Evolutionary conservation across 2,888 invertebrate genomes (phyloP).

Genomic region (Artemia sinica): DNA sequence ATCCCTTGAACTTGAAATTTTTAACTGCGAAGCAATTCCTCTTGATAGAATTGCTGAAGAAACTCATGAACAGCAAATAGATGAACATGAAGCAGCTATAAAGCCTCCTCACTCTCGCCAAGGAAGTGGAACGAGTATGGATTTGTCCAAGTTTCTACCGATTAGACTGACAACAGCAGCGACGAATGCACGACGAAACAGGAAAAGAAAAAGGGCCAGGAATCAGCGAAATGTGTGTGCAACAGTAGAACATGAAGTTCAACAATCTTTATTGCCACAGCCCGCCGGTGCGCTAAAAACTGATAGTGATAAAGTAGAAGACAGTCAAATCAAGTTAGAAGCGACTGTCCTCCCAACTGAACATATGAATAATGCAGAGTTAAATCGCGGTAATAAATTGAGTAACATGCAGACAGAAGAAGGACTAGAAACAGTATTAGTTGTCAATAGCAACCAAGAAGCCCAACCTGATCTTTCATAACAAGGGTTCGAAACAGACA

Average conservation of each 20-base stretch:
- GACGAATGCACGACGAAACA: neutral
- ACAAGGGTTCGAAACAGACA: too few relatives aligned
- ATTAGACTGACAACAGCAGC: neutral
- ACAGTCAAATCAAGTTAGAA: too few relatives aligned
- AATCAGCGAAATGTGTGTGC: neutral
- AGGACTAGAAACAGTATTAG: too few relatives aligned
- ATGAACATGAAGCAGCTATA: neutral
- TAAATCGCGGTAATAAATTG: too few relatives aligned
- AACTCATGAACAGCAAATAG: neutral
- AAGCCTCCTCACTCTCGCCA: neutral
- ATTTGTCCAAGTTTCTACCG: slow-evolving; percentile 2
- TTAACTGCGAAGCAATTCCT: neutral
- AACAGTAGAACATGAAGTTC: neutral
- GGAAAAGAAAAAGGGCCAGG: neutral
- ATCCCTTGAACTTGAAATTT: slow-evolving; percentile 37
- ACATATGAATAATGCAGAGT: too few relatives aligned
- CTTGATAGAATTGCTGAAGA: slow-evolving; percentile 5
- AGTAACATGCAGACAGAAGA: too few relatives aligned
- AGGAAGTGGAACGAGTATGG: slow-evolving; percentile 15
- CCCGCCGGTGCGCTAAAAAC: neutral
- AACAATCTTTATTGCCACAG: slow-evolving; percentile 8
- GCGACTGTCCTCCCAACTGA: too few relatives aligned
- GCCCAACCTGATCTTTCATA: too few relatives aligned
- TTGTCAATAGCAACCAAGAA: too few relatives aligned
- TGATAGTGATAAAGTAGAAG: too few relatives aligned